Conservation (phyloP, 2,888 invertebrate species). For the Cryptus viduatorius region DNA sequence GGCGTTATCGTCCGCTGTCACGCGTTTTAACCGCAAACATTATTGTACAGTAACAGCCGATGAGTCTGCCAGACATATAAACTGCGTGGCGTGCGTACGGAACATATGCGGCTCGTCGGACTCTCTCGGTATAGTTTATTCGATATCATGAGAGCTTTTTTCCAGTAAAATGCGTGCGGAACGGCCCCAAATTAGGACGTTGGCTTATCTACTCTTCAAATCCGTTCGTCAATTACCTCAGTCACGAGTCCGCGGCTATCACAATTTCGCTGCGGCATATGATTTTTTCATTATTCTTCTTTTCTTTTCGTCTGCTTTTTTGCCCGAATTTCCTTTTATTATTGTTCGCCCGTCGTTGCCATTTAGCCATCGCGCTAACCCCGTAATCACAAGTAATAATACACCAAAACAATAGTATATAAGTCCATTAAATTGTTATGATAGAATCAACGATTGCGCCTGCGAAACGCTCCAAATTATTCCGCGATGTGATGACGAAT, state of each 20-base stretch:
- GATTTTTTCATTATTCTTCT: slow-evolving; percentile 12
- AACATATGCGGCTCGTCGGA: slow-evolving; percentile 31
- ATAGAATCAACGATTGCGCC: slow-evolving; percentile 1
- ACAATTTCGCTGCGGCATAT: slow-evolving; percentile 2
- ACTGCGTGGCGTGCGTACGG: slow-evolving; percentile 53
- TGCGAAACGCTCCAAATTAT: not conserved
- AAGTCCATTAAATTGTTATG: not conserved
- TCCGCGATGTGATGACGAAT: not conserved
- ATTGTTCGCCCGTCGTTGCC: slow-evolving; percentile 18
- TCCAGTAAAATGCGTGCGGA: slow-evolving; percentile 66
- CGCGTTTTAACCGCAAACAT: slow-evolving; percentile 11
- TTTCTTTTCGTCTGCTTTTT: slow-evolving; percentile 37
- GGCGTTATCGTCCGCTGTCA: slow-evolving; percentile 46
- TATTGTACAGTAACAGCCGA: slow-evolving; percentile 15
- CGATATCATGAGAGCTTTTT: not conserved
- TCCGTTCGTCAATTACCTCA: slow-evolving; percentile 71
- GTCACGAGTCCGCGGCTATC: slow-evolving; percentile 27
- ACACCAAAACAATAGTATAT: not conserved
- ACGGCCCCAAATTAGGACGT: slow-evolving; percentile 73
- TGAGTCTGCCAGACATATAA: slow-evolving; percentile 40
- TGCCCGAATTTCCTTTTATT: slow-evolving; percentile 31
- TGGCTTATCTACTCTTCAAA: slow-evolving; percentile 66
- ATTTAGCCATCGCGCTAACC: not conserved
- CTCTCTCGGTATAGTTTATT: slow-evolving; percentile 6
- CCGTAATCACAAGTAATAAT: slow-evolving; percentile 14